Conservation (phyloP, 2,113 vertebrate genomes). For the Motacilla alba region DNA sequence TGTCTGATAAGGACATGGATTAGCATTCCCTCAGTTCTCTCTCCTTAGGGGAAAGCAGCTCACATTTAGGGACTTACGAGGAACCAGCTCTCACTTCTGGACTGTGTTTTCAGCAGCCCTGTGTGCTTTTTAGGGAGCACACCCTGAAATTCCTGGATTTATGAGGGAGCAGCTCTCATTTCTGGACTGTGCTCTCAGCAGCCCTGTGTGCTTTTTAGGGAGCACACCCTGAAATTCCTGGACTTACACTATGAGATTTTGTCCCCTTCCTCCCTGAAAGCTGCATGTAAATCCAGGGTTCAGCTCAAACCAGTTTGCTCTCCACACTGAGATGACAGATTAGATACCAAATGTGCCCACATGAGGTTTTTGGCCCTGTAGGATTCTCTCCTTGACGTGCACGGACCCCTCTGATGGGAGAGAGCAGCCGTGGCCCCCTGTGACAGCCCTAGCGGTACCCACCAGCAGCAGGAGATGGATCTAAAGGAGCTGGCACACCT, state of each 20-base stretch:
- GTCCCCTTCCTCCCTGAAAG: not conserved
- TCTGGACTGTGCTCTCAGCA: not conserved
- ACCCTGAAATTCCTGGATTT: accelerated
- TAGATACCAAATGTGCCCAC: not conserved
- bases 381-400: accelerated
- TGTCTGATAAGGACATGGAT: not conserved
- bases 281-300: accelerated
- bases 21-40: not conserved
- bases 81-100: not conserved
- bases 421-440: not conserved
- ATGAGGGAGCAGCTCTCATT: too few species aligned
- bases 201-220: accelerated
- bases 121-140: not conserved
- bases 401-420: accelerated
- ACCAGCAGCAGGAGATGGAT: accelerated
- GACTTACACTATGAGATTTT: accelerated
- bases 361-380: accelerated
- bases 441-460: not conserved
- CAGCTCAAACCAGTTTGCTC: not conserved
- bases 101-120: accelerated
- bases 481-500: not conserved
- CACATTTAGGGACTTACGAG: not conserved
- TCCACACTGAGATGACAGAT: not conserved
- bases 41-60: not conserved
- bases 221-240: accelerated